A percentile compares a stretch with the other conserved stretches of the same genome.
Evolutionary conservation across 30 jellyfish, hydroid and myxozoan species (phyloP).

Genomic region (Hydra vulgaris): DNA sequence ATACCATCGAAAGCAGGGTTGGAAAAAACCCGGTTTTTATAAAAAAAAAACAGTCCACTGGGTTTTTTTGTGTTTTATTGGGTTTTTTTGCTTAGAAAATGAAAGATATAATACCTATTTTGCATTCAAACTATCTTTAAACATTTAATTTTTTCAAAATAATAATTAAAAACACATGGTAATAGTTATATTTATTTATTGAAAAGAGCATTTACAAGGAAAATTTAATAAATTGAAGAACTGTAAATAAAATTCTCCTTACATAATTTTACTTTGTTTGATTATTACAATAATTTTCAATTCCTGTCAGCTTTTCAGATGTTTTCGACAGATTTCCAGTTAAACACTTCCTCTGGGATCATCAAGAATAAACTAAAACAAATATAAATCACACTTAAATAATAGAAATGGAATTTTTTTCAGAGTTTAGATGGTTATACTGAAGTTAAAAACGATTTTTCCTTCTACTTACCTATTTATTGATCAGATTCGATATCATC

Average conservation of each 20-base stretch:
- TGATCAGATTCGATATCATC: too few species aligned
- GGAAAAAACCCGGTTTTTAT: neutral
- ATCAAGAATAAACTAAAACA: neutral
- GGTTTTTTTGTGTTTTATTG: neutral
- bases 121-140: neutral
- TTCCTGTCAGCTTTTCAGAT: neutral
- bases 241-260: neutral
- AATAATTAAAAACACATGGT: neutral
- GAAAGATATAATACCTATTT: neutral
- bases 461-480: too few species aligned
- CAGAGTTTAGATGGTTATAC: neutral
- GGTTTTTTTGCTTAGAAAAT: neutral
- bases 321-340: neutral
- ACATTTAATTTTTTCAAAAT: neutral
- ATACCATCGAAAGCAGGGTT: too few species aligned
- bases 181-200: neutral
- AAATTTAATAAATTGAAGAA: neutral
- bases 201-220: neutral
- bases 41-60: too few species aligned
- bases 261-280: neutral
- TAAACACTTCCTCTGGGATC: neutral
- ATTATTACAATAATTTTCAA: neutral
- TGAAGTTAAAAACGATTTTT: neutral
- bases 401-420: neutral
- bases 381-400: neutral